phyloP scores from a whole-genome alignment of 2,888 invertebrate species.

The Lordiphosa fenestrarum region DNA sequence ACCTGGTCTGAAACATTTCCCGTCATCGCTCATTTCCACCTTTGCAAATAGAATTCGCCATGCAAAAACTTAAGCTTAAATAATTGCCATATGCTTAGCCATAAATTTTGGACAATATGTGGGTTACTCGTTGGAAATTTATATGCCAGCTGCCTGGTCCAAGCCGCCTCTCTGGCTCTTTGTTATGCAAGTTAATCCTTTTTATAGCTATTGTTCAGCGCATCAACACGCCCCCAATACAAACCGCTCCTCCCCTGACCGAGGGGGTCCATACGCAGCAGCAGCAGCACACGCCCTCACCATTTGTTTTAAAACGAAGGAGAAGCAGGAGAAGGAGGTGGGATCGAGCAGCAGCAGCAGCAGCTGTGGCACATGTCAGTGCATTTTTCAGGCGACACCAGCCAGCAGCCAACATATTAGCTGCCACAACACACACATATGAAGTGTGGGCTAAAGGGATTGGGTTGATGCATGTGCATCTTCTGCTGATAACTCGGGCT shows the following conservation, averaged over 20 bases:
- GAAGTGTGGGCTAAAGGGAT: conserved; percentile 13
- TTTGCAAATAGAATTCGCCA: conserved; percentile 3
- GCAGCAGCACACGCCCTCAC: conserved; percentile 40
- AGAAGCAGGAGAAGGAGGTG: neutral
- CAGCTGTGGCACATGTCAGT: conserved; percentile 70
- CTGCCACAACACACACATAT: conserved; percentile 57
- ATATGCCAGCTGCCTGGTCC: conserved; percentile 43
- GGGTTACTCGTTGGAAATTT: conserved; percentile 59
- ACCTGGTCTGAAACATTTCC: neutral
- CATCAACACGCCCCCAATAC: conserved; percentile 49
- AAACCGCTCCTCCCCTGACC: neutral
- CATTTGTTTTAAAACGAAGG: conserved; percentile 56
- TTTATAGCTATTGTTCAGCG: conserved; percentile 72
- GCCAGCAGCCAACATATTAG: conserved; percentile 62
- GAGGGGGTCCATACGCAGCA: conserved; percentile 34
- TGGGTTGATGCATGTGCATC: conserved; percentile 62
- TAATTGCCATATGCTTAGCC: conserved; percentile 30
- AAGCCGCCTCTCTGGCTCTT: conserved; percentile 40
- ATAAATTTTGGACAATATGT: conserved; percentile 13
- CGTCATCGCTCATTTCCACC: neutral
- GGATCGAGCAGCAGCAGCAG: conserved; percentile 18
- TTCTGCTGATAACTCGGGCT: conserved; percentile 60
- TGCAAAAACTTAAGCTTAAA: conserved; percentile 42
- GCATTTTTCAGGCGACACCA: conserved; percentile 71
- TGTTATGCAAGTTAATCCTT: conserved; percentile 74